Evolutionary conservation across 2,888 invertebrate genomes (phyloP).

Genomic region (Idaea aversata): DNA sequence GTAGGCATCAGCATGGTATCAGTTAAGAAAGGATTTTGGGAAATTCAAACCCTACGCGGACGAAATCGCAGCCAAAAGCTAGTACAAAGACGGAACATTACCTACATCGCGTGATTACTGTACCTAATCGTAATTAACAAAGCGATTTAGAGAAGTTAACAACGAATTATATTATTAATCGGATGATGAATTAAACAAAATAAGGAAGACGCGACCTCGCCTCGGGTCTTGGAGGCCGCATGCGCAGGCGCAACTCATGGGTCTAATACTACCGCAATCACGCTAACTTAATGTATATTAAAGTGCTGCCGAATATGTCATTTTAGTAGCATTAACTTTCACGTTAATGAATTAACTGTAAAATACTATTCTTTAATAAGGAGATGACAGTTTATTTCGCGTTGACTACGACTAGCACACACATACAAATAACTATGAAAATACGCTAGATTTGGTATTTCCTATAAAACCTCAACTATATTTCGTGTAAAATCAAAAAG

Average conservation of each 20-base stretch:
- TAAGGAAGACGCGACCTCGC: conserved; percentile 66
- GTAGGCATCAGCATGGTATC: too few species aligned
- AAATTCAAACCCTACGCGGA: too few species aligned
- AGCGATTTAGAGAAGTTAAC: not conserved
- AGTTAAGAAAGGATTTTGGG: too few species aligned
- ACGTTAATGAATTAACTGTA: conserved; percentile 12
- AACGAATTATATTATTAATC: conserved; percentile 23
- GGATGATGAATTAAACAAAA: conserved; percentile 45
- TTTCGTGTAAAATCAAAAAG: too few species aligned
- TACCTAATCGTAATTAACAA: not conserved
- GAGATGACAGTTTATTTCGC: too few species aligned
- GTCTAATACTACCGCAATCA: conserved; percentile 43
- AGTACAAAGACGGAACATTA: not conserved
- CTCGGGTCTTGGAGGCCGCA: conserved; percentile 47
- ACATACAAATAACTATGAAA: too few species aligned
- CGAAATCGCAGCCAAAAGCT: not conserved
- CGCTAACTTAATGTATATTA: conserved; percentile 41
- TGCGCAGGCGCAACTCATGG: conserved; percentile 29
- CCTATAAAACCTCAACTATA: too few species aligned
- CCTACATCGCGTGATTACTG: not conserved
- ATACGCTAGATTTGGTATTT: too few species aligned
- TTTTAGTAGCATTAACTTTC: conserved; percentile 31
- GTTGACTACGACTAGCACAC: too few species aligned
- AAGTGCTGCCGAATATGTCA: conserved; percentile 35
- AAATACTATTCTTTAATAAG: conserved; percentile 4